Conservation (phyloP, 2,797 vertebrate species). For the Hemitrygon akajei region DNA sequence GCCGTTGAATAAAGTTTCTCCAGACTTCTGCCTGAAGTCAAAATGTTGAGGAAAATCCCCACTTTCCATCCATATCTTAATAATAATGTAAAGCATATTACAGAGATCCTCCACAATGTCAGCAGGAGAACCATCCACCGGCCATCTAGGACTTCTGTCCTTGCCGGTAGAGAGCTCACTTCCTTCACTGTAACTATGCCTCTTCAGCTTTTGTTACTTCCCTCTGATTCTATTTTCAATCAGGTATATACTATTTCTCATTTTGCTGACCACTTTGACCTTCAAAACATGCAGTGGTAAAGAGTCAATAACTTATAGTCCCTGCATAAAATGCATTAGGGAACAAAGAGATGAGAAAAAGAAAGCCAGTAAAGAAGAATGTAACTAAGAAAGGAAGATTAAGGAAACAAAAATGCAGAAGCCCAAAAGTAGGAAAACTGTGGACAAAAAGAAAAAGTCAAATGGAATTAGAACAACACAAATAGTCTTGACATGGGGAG, state of each 20-base stretch:
- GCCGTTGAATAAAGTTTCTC: background rate
- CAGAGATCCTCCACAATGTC: background rate
- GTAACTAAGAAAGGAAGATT: background rate
- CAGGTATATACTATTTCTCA: background rate
- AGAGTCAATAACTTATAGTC: background rate
- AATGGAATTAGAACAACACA: background rate
- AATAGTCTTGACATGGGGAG: too few relatives aligned
- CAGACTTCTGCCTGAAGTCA: background rate
- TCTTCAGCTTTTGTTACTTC: background rate
- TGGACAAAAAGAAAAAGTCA: background rate
- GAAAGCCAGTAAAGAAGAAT: background rate
- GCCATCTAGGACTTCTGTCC: too few relatives aligned
- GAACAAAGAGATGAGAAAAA: background rate
- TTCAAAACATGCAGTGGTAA: background rate
- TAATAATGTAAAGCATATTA: background rate
- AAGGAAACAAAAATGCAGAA: background rate
- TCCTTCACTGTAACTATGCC: background rate
- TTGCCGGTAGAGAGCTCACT: background rate
- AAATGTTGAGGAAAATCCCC: background rate
- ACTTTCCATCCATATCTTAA: background rate
- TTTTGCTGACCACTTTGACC: background rate
- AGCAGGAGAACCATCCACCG: background rate
- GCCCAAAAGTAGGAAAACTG: background rate
- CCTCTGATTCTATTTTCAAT: background rate
- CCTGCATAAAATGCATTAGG: background rate